phyloP scores from a whole-genome alignment of 2,888 invertebrate species.

The Branchellion lobata region DNA sequence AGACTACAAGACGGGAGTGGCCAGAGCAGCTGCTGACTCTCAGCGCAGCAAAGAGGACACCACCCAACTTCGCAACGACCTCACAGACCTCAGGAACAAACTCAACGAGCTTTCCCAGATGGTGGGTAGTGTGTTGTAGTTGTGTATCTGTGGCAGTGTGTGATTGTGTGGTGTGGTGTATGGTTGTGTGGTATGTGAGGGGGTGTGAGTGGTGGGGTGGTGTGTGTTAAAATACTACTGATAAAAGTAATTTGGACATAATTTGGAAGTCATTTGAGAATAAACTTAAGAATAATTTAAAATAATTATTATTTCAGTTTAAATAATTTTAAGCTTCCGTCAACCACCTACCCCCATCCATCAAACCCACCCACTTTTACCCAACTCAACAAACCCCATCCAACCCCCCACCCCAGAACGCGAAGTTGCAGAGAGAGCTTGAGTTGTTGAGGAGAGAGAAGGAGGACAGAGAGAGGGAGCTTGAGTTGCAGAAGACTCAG shows the following conservation, averaged over 20 bases:
- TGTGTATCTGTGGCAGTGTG: background rate
- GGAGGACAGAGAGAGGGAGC: constrained; percentile 63
- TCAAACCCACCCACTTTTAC: too few species aligned
- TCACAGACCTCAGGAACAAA: constrained; percentile 63
- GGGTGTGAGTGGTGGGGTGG: background rate
- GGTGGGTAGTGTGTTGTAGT: constrained; percentile 55
- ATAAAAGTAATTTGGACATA: too few species aligned
- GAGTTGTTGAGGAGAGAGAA: constrained; percentile 64
- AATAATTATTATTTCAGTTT: too few species aligned
- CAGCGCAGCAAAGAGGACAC: constrained; percentile 64
- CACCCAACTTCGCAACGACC: constrained; percentile 62
- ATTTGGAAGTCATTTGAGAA: too few species aligned
- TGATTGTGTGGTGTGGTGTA: background rate
- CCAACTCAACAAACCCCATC: too few species aligned
- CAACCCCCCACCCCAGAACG: constrained; percentile 56
- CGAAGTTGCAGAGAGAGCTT: constrained; percentile 64
- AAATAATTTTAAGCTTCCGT: too few species aligned
- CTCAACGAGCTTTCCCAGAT: constrained; percentile 64
- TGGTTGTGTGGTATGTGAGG: background rate
- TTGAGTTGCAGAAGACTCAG: constrained; percentile 61
- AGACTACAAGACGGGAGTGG: constrained; percentile 64
- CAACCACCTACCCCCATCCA: too few species aligned
- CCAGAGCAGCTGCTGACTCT: constrained; percentile 63
- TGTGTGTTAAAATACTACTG: too few species aligned
- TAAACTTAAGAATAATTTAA: too few species aligned